Percentiles rank a stretch among this genome's conserved stretches.
phyloP scores from a whole-genome alignment of 2,113 vertebrate genomes.

The Seriola quinqueradiata region DNA sequence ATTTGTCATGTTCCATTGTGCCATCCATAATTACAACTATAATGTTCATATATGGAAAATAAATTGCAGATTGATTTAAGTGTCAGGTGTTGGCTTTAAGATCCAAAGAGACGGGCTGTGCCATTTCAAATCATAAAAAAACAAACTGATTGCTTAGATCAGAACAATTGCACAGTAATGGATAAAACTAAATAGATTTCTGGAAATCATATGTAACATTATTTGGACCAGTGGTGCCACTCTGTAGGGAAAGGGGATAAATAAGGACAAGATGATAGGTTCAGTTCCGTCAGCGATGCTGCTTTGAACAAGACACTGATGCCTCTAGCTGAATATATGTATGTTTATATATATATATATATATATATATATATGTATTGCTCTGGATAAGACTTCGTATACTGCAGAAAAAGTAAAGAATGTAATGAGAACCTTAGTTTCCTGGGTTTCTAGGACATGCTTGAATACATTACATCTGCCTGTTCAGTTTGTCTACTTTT shows the following conservation, averaged over 20 bases:
- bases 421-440: constrained; percentile 47
- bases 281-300: constrained; percentile 27
- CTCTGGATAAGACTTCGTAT: constrained; percentile 28
- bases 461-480: constrained; percentile 64
- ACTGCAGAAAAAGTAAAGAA: constrained; percentile 32
- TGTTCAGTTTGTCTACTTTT: constrained; percentile 54
- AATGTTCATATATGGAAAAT: constrained; percentile 20
- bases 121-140: constrained; percentile 39
- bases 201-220: constrained; percentile 18
- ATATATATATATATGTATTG: background rate
- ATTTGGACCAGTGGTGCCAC: constrained; percentile 17
- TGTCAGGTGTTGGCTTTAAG: constrained; percentile 39
- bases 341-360: too few species aligned
- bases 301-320: constrained; percentile 38
- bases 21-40: constrained; percentile 33
- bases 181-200: constrained; percentile 50
- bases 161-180: constrained; percentile 50
- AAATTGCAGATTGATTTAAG: constrained; percentile 56
- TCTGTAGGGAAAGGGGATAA: background rate
- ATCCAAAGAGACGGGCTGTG: constrained; percentile 30
- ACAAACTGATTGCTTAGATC: constrained; percentile 36
- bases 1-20: constrained; percentile 38
- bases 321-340: constrained; percentile 4
- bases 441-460: constrained; percentile 67
- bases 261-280: constrained; percentile 32